Evolutionary conservation across 2,113 vertebrate species (phyloP).

Genomic region (Peromyscus maniculatus): DNA sequence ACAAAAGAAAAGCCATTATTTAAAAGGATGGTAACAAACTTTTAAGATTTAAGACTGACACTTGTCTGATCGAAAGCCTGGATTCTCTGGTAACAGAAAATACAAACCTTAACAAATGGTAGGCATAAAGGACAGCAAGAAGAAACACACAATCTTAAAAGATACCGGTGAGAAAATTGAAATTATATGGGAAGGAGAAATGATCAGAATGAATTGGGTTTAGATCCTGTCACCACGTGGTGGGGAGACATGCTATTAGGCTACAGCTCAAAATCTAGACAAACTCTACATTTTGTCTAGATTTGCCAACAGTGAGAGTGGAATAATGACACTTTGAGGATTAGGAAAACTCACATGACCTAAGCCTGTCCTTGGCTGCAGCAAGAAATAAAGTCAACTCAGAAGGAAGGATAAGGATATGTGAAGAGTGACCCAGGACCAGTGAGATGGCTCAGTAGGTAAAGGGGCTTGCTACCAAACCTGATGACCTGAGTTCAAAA

Average conservation of each 20-base stretch:
- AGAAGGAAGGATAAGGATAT: background rate
- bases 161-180: background rate
- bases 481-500: background rate
- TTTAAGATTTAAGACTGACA: background rate
- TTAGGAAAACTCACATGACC: background rate
- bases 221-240: accelerated
- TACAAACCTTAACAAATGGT: background rate
- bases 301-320: too few relatives aligned
- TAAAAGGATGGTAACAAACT: background rate
- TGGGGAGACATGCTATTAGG: background rate
- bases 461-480: background rate
- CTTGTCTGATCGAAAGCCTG: background rate
- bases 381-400: background rate
- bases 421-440: background rate
- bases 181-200: background rate
- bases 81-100: background rate
- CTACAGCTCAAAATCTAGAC: background rate
- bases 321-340: background rate
- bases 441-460: background rate
- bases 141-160: background rate
- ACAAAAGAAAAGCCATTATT: background rate
- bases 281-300: background rate
- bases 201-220: background rate
- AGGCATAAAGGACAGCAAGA: background rate
- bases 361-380: background rate